These are phyloP conservation scores for Cryptoleucopteryx plumbea DNA, from an alignment of 2,113 vertebrate genomes.

Conservation along the genomic window DNA sequence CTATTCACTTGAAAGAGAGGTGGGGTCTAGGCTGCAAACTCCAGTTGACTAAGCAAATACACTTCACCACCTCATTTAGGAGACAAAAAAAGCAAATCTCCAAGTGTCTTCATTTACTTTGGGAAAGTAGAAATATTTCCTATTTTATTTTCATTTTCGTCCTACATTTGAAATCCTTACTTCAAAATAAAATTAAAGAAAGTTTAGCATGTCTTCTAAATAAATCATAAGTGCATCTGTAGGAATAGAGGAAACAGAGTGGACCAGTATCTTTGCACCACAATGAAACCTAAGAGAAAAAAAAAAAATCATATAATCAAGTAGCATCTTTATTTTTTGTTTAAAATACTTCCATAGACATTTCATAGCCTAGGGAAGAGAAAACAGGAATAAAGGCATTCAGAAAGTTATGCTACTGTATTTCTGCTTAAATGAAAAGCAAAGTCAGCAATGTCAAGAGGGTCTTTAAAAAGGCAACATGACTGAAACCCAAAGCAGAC, in stretches of 20 bases:
- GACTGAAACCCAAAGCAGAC: conserved; percentile 39
- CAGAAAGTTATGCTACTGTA: conserved; percentile 1
- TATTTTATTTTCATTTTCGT: neutral
- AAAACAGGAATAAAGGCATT: neutral
- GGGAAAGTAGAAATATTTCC: neutral
- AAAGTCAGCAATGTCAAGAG: conserved; percentile 39
- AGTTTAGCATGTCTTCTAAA: conserved; percentile 2
- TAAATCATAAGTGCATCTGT: conserved; percentile 7
- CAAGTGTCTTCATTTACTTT: neutral
- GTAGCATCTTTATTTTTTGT: neutral
- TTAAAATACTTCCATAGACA: neutral
- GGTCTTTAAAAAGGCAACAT: conserved; percentile 23
- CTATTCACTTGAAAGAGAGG: conserved; percentile 10
- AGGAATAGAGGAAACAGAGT: neutral
- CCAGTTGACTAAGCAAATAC: conserved; percentile 7
- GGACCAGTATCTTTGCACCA: neutral
- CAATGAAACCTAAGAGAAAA: neutral
- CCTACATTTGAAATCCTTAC: neutral
- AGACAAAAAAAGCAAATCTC: neutral
- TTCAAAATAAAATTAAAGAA: neutral
- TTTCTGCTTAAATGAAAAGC: conserved; percentile 26
- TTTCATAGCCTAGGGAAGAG: neutral
- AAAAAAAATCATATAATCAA: neutral
- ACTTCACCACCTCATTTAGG: neutral
- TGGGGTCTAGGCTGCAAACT: conserved; percentile 23